Percentiles rank a stretch among this genome's conserved stretches.
phyloP scores from a whole-genome alignment of 1,140 invertebrate genomes.

The Diuraphis noxia region DNA sequence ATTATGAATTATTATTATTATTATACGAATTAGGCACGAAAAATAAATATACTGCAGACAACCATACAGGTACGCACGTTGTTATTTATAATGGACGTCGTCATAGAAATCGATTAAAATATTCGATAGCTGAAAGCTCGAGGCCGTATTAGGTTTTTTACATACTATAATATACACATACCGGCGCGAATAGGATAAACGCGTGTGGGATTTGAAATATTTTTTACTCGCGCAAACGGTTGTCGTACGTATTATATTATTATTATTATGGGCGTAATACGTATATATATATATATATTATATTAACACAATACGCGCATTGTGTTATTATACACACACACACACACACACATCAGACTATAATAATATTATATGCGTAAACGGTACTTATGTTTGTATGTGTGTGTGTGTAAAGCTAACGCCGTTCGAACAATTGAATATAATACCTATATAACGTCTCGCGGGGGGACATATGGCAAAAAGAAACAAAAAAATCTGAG shows the following conservation, averaged over 20 bases:
- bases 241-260: constrained; percentile 2
- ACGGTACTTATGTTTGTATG: background rate
- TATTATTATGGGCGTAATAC: constrained; percentile 2
- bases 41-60: constrained; percentile 9
- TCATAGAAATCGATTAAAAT: constrained; percentile 4
- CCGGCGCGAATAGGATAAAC: background rate
- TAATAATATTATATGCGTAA: background rate
- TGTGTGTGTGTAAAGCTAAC: background rate
- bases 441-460: background rate
- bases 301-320: constrained; percentile 8
- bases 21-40: background rate
- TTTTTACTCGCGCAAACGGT: background rate
- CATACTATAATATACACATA: background rate
- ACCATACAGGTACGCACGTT: background rate
- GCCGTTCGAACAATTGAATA: background rate
- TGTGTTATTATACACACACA: background rate
- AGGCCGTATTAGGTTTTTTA: background rate
- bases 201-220: background rate
- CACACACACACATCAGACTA: background rate
- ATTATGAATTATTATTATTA: background rate
- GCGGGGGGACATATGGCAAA: background rate
- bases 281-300: background rate
- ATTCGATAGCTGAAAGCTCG: background rate
- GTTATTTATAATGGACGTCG: background rate
- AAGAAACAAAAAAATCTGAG: background rate